A percentile compares a stretch with the other conserved stretches of the same genome.
phyloP scores from a whole-genome alignment of 2,113 vertebrate genomes.

The Odobenus rosmarus region DNA sequence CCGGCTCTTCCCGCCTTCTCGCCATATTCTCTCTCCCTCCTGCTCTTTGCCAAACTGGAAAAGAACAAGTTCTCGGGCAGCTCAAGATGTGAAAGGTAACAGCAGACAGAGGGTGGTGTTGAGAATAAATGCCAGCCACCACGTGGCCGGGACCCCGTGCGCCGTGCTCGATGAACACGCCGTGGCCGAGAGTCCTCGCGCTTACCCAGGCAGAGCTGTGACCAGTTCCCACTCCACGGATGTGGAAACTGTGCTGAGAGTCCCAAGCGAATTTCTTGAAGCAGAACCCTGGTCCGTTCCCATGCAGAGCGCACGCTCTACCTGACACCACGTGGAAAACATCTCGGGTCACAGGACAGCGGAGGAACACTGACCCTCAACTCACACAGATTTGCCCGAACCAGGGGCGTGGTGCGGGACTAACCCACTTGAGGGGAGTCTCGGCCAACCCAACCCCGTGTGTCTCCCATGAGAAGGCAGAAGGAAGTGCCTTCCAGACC shows the following conservation, averaged over 20 bases:
- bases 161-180: accelerated
- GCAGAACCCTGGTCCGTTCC: neutral
- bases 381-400: accelerated
- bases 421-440: neutral
- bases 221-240: no score
- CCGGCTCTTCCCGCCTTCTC: neutral
- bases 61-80: neutral
- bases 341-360: neutral
- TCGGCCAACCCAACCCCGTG: no score
- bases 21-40: neutral
- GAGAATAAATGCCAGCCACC: neutral
- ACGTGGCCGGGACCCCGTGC: neutral
- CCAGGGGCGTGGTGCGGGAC: neutral
- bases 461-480: neutral
- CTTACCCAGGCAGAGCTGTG: neutral
- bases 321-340: neutral
- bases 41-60: neutral
- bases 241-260: neutral
- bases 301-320: no score
- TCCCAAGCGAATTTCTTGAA: neutral
- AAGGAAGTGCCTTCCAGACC: neutral
- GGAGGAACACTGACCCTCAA: neutral
- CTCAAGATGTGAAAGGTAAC: accelerated
- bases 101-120: neutral
- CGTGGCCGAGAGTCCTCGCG: neutral